Evolutionary conservation across 2,113 vertebrate species (phyloP).

Genomic region (Ciconia stormi): DNA sequence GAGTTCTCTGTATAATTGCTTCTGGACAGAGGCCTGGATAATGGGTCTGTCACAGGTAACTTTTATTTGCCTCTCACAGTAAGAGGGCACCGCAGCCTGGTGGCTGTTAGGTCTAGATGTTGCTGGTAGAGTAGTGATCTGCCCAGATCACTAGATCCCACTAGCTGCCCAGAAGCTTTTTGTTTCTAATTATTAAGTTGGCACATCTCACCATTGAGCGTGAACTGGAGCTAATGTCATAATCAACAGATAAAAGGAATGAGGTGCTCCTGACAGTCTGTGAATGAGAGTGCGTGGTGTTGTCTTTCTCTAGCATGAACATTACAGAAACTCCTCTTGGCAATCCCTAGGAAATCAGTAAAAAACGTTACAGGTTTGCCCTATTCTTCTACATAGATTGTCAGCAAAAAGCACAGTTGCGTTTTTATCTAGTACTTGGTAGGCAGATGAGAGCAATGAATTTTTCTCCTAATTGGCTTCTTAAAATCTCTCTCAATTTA

Average conservation of each 20-base stretch:
- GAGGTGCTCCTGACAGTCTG: neutral
- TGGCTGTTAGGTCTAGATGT: neutral
- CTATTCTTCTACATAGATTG: neutral
- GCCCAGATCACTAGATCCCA: too few relatives aligned
- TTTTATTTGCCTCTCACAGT: fast-evolving
- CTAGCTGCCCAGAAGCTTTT: neutral
- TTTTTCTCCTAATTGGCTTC: neutral
- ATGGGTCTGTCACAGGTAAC: neutral
- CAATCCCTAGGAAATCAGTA: neutral
- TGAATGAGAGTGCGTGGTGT: neutral
- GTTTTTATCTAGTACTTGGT: neutral
- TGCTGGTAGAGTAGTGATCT: neutral
- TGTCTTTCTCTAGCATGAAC: neutral
- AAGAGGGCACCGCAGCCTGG: neutral
- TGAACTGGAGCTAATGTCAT: neutral
- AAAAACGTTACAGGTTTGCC: neutral
- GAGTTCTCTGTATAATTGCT: neutral
- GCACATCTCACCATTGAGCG: neutral
- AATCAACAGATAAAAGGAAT: neutral
- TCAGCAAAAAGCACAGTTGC: neutral
- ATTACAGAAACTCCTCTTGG: neutral
- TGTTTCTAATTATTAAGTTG: neutral
- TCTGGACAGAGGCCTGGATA: neutral
- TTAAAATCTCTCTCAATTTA: neutral
- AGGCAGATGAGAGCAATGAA: neutral